Conservation (phyloP, 2,797 vertebrate genomes). For the Sarcophilus harrisii region DNA sequence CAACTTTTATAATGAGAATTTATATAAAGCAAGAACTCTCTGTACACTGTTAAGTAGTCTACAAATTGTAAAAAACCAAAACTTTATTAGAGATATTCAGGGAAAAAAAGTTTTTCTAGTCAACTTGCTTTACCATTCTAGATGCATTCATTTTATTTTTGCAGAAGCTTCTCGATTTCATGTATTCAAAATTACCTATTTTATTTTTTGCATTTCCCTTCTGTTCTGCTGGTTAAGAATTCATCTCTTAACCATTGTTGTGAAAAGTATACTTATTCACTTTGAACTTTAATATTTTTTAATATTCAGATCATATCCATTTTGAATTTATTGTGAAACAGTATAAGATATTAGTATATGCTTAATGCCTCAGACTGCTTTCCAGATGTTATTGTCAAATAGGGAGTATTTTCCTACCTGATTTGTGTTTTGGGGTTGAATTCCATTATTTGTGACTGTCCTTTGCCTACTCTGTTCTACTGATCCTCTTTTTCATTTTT, state of each 20-base stretch:
- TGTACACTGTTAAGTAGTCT: neutral
- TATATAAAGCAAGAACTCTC: neutral
- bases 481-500: neutral
- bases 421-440: neutral
- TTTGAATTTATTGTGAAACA: neutral
- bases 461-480: neutral
- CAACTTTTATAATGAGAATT: neutral
- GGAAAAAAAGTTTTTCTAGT: neutral
- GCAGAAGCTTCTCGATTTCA: neutral
- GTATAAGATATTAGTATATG: neutral
- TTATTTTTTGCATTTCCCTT: neutral
- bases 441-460: neutral
- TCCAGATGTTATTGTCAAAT: neutral
- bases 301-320: neutral
- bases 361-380: neutral
- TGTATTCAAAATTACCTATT: neutral
- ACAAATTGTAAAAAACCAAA: neutral
- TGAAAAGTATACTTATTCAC: neutral
- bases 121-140: neutral
- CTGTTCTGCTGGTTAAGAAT: neutral
- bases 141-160: neutral
- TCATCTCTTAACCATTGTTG: neutral
- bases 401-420: neutral
- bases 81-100: neutral
- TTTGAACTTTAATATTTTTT: neutral